Base-by-base conservation (phyloP, 2,888 invertebrate genomes). In the Lathronympha strigana region DNA sequence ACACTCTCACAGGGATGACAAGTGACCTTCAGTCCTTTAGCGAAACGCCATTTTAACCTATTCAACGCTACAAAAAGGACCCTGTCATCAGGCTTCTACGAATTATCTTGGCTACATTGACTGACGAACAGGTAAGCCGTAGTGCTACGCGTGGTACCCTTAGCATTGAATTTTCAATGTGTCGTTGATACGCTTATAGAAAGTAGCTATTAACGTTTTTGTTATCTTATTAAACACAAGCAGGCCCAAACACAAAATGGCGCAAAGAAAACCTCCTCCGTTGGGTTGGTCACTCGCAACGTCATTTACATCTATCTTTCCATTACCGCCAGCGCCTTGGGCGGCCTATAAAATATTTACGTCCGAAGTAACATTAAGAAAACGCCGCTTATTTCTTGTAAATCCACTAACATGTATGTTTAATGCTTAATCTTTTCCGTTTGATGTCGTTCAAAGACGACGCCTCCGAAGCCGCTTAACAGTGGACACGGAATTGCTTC, bases 251-350 rank as follows among this genome's bases (percentile, higher is more conserved):
- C 40, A n/a, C 11, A 49, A 40, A 40, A 28, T 47, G 23, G 36
- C 21, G 15, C 36, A 31, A 50, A 66, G 68, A 67, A 64, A 67
- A 69, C 53, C 21, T 43, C 21, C 53, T 47, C 49, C 53, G 57
- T 43, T 51, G n/a, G n/a, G 60, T 69, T 49, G 69, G 66, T 69
- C 68, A 66, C 73, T 74, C 75, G 78, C 76, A 74, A 79, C 77
- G 69, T 79, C 76, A 85, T 88, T 88, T 84, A 83, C 84, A 88
- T 88, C 81, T 87, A 88, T 88, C 81, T 87, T 66, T 85, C 85
- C 83, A 86, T 88, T 86, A 84, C 78, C 71, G 68, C 68, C 61
- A 68, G 66, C 62, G 67, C 53, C 61, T 71, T 74, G 68, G 70
- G 71, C 76, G 72, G 50, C 33, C 66, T 33, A 86, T 89, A 78